Evolutionary conservation across 2,797 vertebrate species (phyloP).

Genomic region (Serranus cabrilla): DNA sequence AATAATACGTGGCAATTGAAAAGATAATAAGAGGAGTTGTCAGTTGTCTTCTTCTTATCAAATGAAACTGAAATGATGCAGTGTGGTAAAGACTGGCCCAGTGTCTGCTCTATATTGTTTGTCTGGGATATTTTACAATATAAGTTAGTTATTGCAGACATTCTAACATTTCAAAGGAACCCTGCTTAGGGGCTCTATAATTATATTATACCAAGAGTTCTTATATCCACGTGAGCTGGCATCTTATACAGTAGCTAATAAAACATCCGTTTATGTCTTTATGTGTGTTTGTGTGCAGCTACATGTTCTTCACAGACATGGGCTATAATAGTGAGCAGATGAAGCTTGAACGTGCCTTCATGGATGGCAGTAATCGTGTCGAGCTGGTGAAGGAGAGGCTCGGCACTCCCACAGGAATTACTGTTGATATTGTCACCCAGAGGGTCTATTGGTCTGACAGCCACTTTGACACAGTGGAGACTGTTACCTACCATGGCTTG

Average conservation of each 20-base stretch:
- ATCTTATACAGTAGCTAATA: no score
- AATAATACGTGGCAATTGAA: background rate
- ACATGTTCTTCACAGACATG: constrained; percentile 87
- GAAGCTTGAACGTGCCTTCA: constrained; percentile 85
- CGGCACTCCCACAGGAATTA: constrained; percentile 80
- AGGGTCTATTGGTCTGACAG: constrained; percentile 87
- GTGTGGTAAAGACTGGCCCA: background rate
- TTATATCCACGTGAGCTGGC: no score
- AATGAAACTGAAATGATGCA: background rate
- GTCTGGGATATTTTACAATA: background rate
- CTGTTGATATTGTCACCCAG: constrained; percentile 80
- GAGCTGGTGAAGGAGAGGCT: constrained; percentile 80
- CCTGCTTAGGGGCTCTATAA: no score
- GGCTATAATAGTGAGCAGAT: constrained; percentile 63
- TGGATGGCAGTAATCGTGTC: constrained; percentile 84
- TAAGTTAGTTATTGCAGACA: no score
- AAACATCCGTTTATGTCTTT: background rate
- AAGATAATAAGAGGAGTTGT: no score
- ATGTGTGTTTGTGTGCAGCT: constrained; percentile 67
- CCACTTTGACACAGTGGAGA: constrained; percentile 86
- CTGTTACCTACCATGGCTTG: constrained; percentile 82
- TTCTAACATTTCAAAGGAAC: no score
- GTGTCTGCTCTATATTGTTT: background rate
- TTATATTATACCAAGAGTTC: no score
- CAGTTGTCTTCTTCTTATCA: background rate